Evolutionary conservation across 2,888 invertebrate species (phyloP), one percentile per base, ranked within the genome.

Genomic region (Drosophila demipolita): DNA sequence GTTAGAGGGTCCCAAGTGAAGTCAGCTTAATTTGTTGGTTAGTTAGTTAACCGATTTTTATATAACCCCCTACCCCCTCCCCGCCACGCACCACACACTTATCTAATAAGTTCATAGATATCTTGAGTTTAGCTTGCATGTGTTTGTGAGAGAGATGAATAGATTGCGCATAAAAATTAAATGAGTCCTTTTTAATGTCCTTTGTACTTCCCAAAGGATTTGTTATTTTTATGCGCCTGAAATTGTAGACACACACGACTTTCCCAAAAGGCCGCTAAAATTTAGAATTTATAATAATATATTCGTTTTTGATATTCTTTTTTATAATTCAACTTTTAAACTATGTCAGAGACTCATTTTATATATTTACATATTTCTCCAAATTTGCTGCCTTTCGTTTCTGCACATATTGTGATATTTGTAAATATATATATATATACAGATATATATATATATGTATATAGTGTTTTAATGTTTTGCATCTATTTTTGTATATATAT

Each of bases 131-230:
- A 75, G 69, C 80, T 73, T 67, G 71, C 72, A 82, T 78, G 78
- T 80, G 78, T 77, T 75, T 85, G 86, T 82, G 90, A 91, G 90
- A 90, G 90, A 90, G 90, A 90, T 91, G 84, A 91, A 90, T 90
- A 87, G 90, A 90, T 90, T 91, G 91, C 91, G 89, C 78, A 87
- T 87, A 82, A 89, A 91, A 91, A 91, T 90, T 91, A 77, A 91
- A 87, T 80, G 79, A 62, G 50, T 61, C 58, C 57, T 36, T 55
- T 7, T 36, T 7, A 52, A 36, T 45, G 0, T 7, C 33, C n/a
- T 17, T n/a, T 45, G 42, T 49, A 23, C n/a, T 32, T n/a, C 26
- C 15, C 1, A 11, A 1, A 12, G 63, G 60, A 59, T 74, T 69
- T 65, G 78, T 90, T 90, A 83, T 91, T 90, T 90, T 75, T 85